Percentiles rank a stretch among this genome's conserved stretches.
These are phyloP conservation scores for Cecropterus lyciades DNA, from an alignment of 1,140 invertebrate species.

Conservation along the genomic window DNA sequence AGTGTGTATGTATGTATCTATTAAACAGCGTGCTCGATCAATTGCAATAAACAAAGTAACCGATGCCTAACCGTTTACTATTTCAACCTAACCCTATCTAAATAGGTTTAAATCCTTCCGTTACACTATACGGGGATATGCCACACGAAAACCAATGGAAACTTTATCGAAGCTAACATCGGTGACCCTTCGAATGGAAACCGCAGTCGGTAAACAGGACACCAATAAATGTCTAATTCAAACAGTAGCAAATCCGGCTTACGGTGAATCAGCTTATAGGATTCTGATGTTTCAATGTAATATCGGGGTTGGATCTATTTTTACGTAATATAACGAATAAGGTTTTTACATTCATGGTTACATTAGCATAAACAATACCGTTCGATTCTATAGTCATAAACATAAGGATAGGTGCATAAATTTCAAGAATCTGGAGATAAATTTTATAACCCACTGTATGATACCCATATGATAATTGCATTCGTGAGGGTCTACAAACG, in stretches of 20 bases:
- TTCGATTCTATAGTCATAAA: too few species aligned
- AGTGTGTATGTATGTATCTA: too few species aligned
- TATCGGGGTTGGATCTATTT: not conserved
- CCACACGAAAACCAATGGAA: conserved; percentile 11
- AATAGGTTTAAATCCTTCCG: conserved; percentile 12
- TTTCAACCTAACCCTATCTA: not conserved
- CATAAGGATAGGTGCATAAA: too few species aligned
- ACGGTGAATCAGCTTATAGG: conserved; percentile 11
- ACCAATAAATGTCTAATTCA: conserved; percentile 26
- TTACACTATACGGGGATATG: not conserved
- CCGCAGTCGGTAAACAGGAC: conserved; percentile 22
- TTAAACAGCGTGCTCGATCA: too few species aligned
- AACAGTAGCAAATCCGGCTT: conserved; percentile 28
- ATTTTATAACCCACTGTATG: too few species aligned
- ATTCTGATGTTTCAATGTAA: conserved; percentile 21
- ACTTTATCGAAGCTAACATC: conserved; percentile 17
- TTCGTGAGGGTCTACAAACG: too few species aligned
- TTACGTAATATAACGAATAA: not conserved
- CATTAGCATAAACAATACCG: too few species aligned
- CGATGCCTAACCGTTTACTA: too few species aligned
- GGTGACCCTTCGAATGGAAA: conserved; percentile 20
- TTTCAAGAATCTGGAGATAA: too few species aligned
- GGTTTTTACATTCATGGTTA: too few species aligned
- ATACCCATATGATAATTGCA: too few species aligned
- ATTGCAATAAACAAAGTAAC: too few species aligned